Base-by-base conservation (phyloP, 2,113 vertebrate species). In the Rhagologus leucostigma region DNA sequence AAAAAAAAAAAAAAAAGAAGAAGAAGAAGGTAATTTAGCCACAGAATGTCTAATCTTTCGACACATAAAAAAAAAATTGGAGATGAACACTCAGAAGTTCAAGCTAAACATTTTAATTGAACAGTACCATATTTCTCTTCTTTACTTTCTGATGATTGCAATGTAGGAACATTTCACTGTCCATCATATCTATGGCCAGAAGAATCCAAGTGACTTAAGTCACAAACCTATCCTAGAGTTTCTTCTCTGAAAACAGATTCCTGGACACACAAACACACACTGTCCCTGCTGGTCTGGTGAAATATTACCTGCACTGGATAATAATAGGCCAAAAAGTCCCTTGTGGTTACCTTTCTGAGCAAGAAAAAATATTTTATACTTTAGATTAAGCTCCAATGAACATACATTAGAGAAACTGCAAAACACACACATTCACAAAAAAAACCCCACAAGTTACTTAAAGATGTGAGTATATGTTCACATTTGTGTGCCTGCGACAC, bases 41-140 rank as follows among this genome's bases (percentile, higher is more conserved):
- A 85, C 37, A 65, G 22, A 76, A 91, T 30, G 24, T n/a, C 9
- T 65, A 23, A 41, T 22, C 11, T 73, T 84, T 49, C 32, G 65
- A 53, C 32, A 65, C 4, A 47, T 3, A 37, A 49, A 46, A n/a
- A 59, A 63, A 30, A 35, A 50, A 41, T n/a, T 37, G 35, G 44
- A 78, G 23, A 52, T 12, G 3, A 63, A 79, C 32, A 60, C 14
- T 20, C 35, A 49, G 39, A 62, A 74, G 32, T 46, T 91, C 32
- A 57, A 87, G 15, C 5, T 5, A 65, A 95, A 53, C 13, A 49
- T 44, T 82, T 78, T 33, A 71, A 56, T 3, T 64, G 26, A 94
- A 53, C 8, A 47, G 13, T 35, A 59, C 12, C 18, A 22, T 1
- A 0, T 0, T 3, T 32, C 13, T 73, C 39, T 62, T 62, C 57